phyloP scores from a whole-genome alignment of 1,140 invertebrate genomes.

The Drosophila paulistorum region DNA sequence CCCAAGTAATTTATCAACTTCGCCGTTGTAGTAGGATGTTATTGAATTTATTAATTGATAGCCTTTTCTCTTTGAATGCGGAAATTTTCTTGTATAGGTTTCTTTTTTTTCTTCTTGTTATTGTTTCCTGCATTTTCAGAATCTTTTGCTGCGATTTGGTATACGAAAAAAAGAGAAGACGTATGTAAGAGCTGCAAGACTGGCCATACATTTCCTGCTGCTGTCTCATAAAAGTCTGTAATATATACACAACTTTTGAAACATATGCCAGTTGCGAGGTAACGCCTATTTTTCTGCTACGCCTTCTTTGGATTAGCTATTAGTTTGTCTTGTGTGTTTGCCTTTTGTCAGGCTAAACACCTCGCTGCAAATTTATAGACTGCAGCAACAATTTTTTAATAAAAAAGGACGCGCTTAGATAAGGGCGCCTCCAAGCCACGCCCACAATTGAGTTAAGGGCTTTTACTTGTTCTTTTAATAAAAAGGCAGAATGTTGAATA shows the following conservation, averaged over 20 bases:
- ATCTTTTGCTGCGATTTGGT: conserved; percentile 37
- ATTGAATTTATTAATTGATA: conserved; percentile 8
- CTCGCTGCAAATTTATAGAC: conserved; percentile 72
- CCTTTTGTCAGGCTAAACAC: conserved; percentile 30
- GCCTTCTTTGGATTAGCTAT: conserved; percentile 16
- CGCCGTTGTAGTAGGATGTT: not conserved
- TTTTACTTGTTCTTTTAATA: conserved; percentile 54
- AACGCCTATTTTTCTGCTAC: conserved; percentile 16
- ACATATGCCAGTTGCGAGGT: conserved; percentile 39
- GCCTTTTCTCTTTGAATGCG: not conserved
- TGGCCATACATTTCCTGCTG: conserved; percentile 58
- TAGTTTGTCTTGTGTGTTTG: conserved; percentile 7
- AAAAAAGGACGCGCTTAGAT: conserved; percentile 47
- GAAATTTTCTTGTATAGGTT: not conserved
- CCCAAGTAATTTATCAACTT: not conserved
- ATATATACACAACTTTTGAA: conserved; percentile 40
- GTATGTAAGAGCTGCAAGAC: not conserved
- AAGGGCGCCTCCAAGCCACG: conserved; percentile 38
- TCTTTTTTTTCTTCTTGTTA: conserved; percentile 17
- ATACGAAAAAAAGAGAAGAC: not conserved
- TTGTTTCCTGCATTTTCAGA: conserved; percentile 19
- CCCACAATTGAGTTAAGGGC: conserved; percentile 48
- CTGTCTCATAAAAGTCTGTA: conserved; percentile 56
- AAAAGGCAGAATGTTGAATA: conserved; percentile 46
- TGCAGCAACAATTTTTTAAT: conserved; percentile 73